Conservation (phyloP, 2,797 vertebrate species). For the Orientallactaga sibirica region DNA sequence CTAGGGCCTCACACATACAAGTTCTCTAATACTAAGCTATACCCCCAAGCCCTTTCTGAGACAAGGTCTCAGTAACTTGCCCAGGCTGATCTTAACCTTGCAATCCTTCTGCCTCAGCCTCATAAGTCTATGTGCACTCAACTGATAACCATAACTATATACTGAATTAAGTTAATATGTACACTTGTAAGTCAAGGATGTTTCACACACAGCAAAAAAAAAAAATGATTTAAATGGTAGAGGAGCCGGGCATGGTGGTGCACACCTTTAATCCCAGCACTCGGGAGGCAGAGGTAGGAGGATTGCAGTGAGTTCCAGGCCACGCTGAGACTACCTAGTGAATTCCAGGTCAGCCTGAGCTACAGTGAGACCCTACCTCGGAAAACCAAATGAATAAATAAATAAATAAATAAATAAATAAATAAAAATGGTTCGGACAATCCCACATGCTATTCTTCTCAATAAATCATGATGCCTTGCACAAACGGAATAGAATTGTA, state of each 20-base stretch:
- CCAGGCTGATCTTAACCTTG: too few relatives aligned
- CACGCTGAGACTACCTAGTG: too few relatives aligned
- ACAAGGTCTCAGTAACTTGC: too few relatives aligned
- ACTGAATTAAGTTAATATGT: neutral
- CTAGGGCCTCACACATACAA: too few relatives aligned
- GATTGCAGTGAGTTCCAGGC: too few relatives aligned
- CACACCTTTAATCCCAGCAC: too few relatives aligned
- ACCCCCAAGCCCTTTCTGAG: too few relatives aligned
- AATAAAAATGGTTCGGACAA: slow-evolving; percentile 10
- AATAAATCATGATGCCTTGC: slow-evolving; percentile 34
- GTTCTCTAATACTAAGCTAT: too few relatives aligned
- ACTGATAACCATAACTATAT: slow-evolving; percentile 45
- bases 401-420: neutral
- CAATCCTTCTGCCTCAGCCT: too few relatives aligned
- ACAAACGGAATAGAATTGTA: slow-evolving; percentile 58
- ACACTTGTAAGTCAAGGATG: slow-evolving; percentile 53
- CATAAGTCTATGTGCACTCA: slow-evolving; percentile 38
- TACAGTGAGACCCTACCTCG: too few relatives aligned
- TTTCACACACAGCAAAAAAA: slow-evolving; percentile 42
- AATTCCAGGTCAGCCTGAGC: too few relatives aligned
- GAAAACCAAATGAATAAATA: neutral
- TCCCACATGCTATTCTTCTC: slow-evolving; percentile 32
- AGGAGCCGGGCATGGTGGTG: neutral
- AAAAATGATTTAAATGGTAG: neutral
- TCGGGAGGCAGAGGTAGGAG: too few relatives aligned